Evolutionary conservation across 2,888 invertebrate genomes (phyloP), one percentile per base, ranked within the genome.

Genomic region (Plutella xylostella): DNA sequence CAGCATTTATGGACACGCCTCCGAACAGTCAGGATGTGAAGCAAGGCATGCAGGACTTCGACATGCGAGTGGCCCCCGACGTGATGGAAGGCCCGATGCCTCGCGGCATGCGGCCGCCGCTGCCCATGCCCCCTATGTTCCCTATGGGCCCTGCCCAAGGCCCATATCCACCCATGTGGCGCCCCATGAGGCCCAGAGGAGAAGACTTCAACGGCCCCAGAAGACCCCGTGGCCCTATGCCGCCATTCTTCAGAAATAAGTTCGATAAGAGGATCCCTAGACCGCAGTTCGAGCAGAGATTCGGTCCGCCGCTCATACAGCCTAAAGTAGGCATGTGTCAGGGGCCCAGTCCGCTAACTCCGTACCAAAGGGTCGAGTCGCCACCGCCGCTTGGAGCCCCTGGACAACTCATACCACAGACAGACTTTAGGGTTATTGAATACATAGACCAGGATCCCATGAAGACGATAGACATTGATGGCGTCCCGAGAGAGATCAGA

Each of bases 391-490:
- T 84, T 2, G 84, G 84, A 11, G 62, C 79, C 33, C 71, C 83
- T 43, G 58, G 78, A 25, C 54, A 72, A 14, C 46, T 58, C 4
- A 63, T 80, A 25, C 83, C 80, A 2, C 70, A 75, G 0, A 74
- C 82, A 1, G 74, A 79, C 55, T 68, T 59, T 46, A 66, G 59
- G 49, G 55, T 82, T 17, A 42, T 85, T 20, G 85, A 84, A 45
- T 84, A 73, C 51, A 79, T 84, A 11, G 78, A 82, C 33, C 73
- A 72, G 44, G 92, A 93, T 61, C 88, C 92, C 1, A 90, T 91
- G 54, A 91, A 91, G 55, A 90, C 90, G 4, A 93, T 96, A 28
- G 90, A 89, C 48, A 94, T 97, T 37, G 95, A 95, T 64, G 91
- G 91, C 0, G 77, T 90, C 15, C 89, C 92, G 0, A 86, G 93